Evolutionary conservation across 1,140 invertebrate genomes (phyloP), one percentile per base, ranked within the genome.

Genomic region (Heterodera schachtii): DNA sequence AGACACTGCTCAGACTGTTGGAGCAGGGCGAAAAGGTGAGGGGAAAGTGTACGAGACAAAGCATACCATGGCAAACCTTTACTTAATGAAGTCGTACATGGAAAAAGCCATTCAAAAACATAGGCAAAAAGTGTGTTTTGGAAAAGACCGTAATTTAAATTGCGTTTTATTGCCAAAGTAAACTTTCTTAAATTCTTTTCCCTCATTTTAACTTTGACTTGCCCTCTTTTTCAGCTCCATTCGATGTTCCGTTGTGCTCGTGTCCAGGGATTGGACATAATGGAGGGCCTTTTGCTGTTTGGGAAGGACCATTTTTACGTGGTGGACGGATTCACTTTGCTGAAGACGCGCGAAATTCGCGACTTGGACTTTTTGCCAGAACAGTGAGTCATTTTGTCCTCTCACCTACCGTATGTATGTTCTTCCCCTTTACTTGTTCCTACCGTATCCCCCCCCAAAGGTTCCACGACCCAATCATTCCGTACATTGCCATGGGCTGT

Each of bases 281-380:
- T 94, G 16, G 98, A 99, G 91, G 97, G 97, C 1, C 91, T 99
- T 0, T 91, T 99, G 21, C 90, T 99, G 41, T 98, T 99, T 90
- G 97, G 97, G 9, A 95, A 95, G 89, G 96, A 98, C 89, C 95
- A 98, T 73, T 97, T 97, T 90, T 99, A 99, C 90, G 94, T 99
- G 8, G 95, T 99, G 49, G 97, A 99, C 91, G 97, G 97, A 6
- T 98, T 99, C 88, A 99, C 97, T 1, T 91, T 99, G 52, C 91
- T 98, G 0, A 97, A 97, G 89, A 96, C 95, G 80, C 92, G 96
- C 78, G 97, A 99, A 91, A 98, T 94, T 60, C 92, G 95, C 78
- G 92, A 93, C 85, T 88, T 92, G 73, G 92, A 93, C 85, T 92
- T 91, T 84, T 82, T 93, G 73, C 92, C 92, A 49, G 89, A 90